phyloP scores from a whole-genome alignment of 2,797 vertebrate species.

The Pangasius krempfi region DNA sequence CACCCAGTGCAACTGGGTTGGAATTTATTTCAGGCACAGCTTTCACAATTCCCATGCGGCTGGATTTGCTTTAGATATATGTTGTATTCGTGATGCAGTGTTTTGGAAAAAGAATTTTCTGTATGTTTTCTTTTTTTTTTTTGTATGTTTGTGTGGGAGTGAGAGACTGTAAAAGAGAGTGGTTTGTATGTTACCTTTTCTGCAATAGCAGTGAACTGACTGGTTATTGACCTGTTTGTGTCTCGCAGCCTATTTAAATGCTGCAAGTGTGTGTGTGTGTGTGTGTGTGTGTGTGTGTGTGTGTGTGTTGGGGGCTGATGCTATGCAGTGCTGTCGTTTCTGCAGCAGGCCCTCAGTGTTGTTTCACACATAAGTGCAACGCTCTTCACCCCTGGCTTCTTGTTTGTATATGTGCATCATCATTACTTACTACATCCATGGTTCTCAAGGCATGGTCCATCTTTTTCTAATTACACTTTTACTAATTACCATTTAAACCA shows the following conservation, averaged over 20 bases:
- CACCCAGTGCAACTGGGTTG: conserved; percentile 7
- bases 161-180: background rate
- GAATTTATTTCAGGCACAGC: conserved; percentile 30
- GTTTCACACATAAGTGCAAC: background rate
- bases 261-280: conserved; percentile 18
- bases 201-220: conserved; percentile 10
- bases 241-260: conserved; percentile 14
- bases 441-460: background rate
- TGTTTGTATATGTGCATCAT: background rate
- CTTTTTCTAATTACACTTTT: conserved; percentile 17
- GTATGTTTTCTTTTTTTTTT: background rate
- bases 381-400: background rate
- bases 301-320: conserved; percentile 31
- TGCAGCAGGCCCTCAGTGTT: conserved; percentile 18
- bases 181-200: conserved; percentile 6
- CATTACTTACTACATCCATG: background rate
- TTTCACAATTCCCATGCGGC: background rate
- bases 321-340: conserved; percentile 46
- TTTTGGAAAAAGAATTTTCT: conserved; percentile 17
- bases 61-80: conserved; percentile 32
- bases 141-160: conserved; percentile 7
- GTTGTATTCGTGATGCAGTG: conserved; percentile 26
- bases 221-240: conserved; percentile 33
- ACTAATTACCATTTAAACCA: too few relatives aligned
- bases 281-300: conserved; percentile 17